Percentiles rank a stretch among this genome's conserved stretches.
Conservation (phyloP, 2,888 invertebrate genomes). For the Rhaphigaster nebulosa region DNA sequence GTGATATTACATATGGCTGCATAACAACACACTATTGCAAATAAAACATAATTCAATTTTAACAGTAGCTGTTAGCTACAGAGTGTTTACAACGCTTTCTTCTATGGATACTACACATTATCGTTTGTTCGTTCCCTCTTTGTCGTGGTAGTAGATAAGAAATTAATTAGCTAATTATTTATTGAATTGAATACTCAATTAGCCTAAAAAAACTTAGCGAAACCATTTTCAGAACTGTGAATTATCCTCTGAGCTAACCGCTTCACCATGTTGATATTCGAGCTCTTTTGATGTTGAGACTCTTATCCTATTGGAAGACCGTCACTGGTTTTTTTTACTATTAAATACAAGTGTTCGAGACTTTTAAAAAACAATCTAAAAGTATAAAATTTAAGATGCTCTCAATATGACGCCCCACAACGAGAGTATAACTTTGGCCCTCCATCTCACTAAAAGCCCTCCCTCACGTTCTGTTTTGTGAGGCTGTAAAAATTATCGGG, state of each 20-base stretch:
- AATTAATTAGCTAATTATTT: background rate
- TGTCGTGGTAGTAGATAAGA: too few species aligned
- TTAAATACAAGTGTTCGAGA: background rate
- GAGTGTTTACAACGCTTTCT: too few species aligned
- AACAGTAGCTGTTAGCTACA: too few species aligned
- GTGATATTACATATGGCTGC: too few species aligned
- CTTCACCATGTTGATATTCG: background rate
- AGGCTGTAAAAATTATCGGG: conserved; percentile 18
- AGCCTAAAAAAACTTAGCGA: too few species aligned
- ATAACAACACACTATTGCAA: too few species aligned
- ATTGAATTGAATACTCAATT: background rate
- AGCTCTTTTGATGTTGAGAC: background rate
- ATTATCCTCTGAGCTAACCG: too few species aligned
- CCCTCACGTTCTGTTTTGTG: conserved; percentile 8
- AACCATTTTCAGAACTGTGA: too few species aligned
- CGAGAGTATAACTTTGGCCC: background rate
- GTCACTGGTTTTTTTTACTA: too few species aligned
- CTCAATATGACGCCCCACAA: background rate
- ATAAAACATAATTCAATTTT: too few species aligned
- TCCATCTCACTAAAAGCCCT: background rate
- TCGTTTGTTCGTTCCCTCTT: too few species aligned
- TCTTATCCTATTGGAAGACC: background rate
- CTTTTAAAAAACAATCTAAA: background rate
- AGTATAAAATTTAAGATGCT: background rate
- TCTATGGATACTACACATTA: too few species aligned